phyloP scores from a whole-genome alignment of 2,113 vertebrate species.

The Gymnarchus niloticus region DNA sequence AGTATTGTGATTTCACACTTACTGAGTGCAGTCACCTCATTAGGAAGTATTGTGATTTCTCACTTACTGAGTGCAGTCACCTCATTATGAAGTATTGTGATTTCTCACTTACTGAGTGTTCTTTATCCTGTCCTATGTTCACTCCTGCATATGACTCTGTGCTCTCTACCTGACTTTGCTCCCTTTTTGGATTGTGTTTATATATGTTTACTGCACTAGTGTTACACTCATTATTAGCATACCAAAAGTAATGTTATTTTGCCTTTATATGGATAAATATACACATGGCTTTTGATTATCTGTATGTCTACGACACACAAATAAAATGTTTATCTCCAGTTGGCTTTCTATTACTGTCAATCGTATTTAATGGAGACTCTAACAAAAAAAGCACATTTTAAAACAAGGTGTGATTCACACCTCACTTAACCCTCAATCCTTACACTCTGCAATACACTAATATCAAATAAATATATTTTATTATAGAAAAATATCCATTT shows the following conservation, averaged over 20 bases:
- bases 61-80: too few species aligned
- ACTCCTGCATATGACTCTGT: too few species aligned
- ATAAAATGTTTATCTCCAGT: too few species aligned
- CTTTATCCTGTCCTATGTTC: too few species aligned
- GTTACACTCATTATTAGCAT: not conserved
- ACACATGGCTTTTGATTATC: not conserved
- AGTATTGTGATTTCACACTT: too few species aligned
- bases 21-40: too few species aligned
- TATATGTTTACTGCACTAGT: not conserved
- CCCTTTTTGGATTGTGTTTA: too few species aligned
- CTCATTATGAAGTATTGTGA: too few species aligned
- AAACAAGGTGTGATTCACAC: not conserved
- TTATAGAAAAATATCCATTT: not conserved
- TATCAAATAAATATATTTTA: not conserved
- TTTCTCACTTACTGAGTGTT: too few species aligned
- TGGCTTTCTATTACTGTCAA: not conserved
- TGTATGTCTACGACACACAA: not conserved
- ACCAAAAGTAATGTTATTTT: not conserved
- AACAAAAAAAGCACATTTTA: not conserved
- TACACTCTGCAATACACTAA: not conserved
- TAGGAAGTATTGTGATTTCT: too few species aligned
- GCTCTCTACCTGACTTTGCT: too few species aligned
- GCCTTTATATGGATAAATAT: not conserved
- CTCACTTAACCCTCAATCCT: not conserved
- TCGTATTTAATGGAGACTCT: not conserved